Conservation (phyloP, 2,888 invertebrate species). For the Parthenolecanium corni region DNA sequence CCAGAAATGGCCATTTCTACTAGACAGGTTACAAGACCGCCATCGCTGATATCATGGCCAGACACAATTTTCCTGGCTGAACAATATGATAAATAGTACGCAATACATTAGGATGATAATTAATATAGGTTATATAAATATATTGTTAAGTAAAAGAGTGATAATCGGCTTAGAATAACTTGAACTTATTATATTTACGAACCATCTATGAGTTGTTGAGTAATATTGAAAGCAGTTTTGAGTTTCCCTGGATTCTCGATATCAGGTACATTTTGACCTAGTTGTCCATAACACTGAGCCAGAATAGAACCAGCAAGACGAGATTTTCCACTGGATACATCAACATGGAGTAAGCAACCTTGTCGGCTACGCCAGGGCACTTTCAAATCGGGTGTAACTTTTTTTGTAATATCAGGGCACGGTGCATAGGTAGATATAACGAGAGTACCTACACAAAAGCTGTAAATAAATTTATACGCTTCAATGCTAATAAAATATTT, state of each 20-base stretch:
- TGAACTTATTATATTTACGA: too few species aligned
- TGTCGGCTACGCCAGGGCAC: conserved; percentile 42
- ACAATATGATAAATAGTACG: conserved; percentile 32
- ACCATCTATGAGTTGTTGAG: conserved; percentile 73
- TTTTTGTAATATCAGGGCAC: conserved; percentile 73
- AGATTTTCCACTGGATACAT: conserved; percentile 58
- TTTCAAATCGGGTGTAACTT: conserved; percentile 84
- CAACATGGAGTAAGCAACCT: conserved; percentile 64
- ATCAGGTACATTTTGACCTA: conserved; percentile 71
- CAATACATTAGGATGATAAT: neutral
- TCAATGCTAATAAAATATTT: neutral
- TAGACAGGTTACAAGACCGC: conserved; percentile 78
- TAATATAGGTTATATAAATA: neutral
- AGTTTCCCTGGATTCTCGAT: conserved; percentile 57
- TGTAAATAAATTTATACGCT: neutral
- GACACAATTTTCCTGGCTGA: conserved; percentile 57
- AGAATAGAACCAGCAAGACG: conserved; percentile 85
- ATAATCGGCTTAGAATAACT: neutral
- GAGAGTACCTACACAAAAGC: conserved; percentile 55
- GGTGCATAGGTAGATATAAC: conserved; percentile 95
- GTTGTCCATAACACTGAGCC: conserved; percentile 78
- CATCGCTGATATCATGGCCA: conserved; percentile 95
- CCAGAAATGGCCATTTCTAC: conserved; percentile 97
- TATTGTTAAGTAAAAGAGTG: neutral
- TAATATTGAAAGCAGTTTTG: conserved; percentile 63